phyloP scores from a whole-genome alignment of 30 jellyfish, hydroid and myxozoan species.

The Mastigias papua region DNA sequence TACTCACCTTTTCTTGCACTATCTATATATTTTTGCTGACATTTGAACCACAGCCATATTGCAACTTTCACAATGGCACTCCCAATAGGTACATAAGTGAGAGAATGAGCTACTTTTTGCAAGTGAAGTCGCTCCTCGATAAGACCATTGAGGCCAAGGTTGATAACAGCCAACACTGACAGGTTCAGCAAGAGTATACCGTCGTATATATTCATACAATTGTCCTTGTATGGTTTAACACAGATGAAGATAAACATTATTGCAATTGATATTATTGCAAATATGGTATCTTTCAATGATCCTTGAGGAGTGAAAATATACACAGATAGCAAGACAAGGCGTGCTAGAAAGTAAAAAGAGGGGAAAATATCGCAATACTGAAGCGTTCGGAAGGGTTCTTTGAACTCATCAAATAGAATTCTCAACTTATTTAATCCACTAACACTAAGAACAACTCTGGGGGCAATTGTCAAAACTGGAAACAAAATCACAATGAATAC shows the following conservation, averaged over 20 bases:
- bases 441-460: constrained; percentile 15
- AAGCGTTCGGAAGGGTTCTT: constrained; percentile 42
- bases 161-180: constrained; percentile 50
- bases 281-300: constrained; percentile 59
- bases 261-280: constrained; percentile 59
- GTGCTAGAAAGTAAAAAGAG: constrained; percentile 69
- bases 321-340: constrained; percentile 56
- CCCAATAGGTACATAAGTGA: constrained; percentile 54
- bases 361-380: constrained; percentile 32
- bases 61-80: constrained; percentile 47
- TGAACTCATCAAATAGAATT: constrained; percentile 74
- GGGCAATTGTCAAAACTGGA: constrained; percentile 65
- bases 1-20: too few relatives aligned
- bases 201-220: constrained; percentile 70
- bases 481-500: constrained; percentile 60
- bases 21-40: too few relatives aligned
- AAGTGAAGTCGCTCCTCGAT: constrained; percentile 6
- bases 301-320: constrained; percentile 48
- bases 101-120: constrained; percentile 43
- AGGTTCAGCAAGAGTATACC: constrained; percentile 53
- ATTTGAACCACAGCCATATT: constrained; percentile 23
- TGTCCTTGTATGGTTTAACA: constrained; percentile 68
- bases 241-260: constrained; percentile 46
- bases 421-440: constrained; percentile 38
- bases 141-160: constrained; percentile 44